Percentiles rank a stretch among this genome's conserved stretches.
Conservation (phyloP, 2,888 invertebrate genomes). For the Bombyx huttoni region DNA sequence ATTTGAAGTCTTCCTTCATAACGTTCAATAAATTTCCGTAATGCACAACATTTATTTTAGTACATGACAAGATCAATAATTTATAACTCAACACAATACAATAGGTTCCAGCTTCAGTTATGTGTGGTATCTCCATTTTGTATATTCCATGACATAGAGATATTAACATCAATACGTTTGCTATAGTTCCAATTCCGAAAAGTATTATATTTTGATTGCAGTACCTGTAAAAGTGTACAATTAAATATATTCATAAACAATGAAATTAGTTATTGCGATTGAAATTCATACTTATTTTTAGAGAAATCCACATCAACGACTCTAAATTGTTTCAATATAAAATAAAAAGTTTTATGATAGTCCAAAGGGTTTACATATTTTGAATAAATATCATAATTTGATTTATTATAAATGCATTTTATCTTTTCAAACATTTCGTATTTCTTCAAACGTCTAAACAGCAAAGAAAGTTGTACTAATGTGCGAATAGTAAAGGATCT, state of each 20-base stretch:
- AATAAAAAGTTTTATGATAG: constrained; percentile 33
- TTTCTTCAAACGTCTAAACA: background rate
- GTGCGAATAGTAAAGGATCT: too few relatives aligned
- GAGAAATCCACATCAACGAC: constrained; percentile 18
- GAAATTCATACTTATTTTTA: background rate
- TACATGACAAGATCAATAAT: constrained; percentile 23
- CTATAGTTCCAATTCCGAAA: constrained; percentile 2
- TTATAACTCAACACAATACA: constrained; percentile 27
- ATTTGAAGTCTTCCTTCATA: constrained; percentile 32
- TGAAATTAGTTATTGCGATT: background rate
- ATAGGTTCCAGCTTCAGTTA: constrained; percentile 35
- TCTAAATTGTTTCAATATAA: constrained; percentile 26
- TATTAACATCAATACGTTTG: background rate
- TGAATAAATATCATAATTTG: constrained; percentile 21
- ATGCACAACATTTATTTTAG: constrained; percentile 20
- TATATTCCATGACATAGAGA: constrained; percentile 19
- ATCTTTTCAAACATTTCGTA: constrained; percentile 18
- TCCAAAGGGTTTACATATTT: constrained; percentile 32
- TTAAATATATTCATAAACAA: too few relatives aligned
- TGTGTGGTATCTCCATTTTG: constrained; percentile 18
- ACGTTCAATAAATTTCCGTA: constrained; percentile 23
- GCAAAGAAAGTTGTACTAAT: background rate
- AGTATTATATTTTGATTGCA: constrained; percentile 14
- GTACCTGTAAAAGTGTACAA: constrained; percentile 15
- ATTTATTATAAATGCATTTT: constrained; percentile 30